Conservation (phyloP, 2,113 vertebrate genomes). For the Lampris megalopsis region DNA sequence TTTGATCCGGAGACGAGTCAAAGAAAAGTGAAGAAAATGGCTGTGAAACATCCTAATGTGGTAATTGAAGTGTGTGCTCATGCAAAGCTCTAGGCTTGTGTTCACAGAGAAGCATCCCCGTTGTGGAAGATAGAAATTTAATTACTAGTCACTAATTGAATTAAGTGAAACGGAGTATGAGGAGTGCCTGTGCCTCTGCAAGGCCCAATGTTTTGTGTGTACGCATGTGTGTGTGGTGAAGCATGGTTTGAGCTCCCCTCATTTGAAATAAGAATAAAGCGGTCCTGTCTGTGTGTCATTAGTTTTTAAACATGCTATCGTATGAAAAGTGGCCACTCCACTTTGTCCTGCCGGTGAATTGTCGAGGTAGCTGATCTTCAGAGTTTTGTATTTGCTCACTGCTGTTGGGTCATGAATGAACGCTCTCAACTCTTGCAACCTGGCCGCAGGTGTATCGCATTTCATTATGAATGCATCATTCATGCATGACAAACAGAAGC, state of each 20-base stretch:
- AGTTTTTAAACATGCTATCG: not conserved
- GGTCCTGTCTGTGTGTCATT: not conserved
- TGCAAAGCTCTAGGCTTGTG: too few species aligned
- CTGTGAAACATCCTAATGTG: too few species aligned
- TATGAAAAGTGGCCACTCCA: conserved; percentile 2
- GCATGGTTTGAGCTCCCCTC: not conserved
- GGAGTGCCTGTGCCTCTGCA: too few species aligned
- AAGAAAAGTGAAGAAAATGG: too few species aligned
- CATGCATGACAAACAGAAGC: conserved; percentile 27
- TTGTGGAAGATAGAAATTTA: too few species aligned
- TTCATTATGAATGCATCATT: conserved; percentile 61
- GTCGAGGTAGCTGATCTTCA: conserved; percentile 22
- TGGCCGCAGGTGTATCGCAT: conserved; percentile 38
- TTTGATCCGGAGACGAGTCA: too few species aligned
- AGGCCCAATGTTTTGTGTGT: not conserved
- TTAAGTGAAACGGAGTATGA: too few species aligned
- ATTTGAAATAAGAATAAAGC: not conserved
- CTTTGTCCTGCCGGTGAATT: conserved; percentile 8
- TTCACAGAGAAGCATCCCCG: too few species aligned
- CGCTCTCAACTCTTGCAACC: conserved; percentile 5
- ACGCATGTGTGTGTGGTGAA: not conserved
- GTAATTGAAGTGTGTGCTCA: too few species aligned
- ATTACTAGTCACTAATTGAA: too few species aligned
- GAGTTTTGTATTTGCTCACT: conserved; percentile 20
- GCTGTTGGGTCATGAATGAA: conserved; percentile 13